Evolutionary conservation across 2,797 vertebrate genomes (phyloP), one percentile per base, ranked within the genome.

Genomic region (Lagorchestes hirsutus): DNA sequence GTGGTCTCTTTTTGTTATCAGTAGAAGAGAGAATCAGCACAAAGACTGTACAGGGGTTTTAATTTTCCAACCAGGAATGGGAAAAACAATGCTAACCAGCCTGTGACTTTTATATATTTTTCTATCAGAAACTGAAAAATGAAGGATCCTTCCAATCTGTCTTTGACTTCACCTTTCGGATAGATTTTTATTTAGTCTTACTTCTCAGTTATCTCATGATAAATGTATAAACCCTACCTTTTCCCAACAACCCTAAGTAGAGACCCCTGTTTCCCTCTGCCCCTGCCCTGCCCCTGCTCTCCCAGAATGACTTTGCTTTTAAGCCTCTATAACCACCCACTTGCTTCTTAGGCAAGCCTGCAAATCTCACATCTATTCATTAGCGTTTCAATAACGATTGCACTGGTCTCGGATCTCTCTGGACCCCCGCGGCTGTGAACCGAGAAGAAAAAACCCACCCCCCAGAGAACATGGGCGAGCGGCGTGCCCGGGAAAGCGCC

Each of bases 221-320:
- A 12, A 29, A 6, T 10, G 40, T 18, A 74, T 3, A 31, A 91
- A 31, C 28, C 31, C 92, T 11, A 40, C 62, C 54, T 4, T 0
- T 9, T 50, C 67, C 57, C 5, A 0, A 0, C 0, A 0, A 31
- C 6, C 46, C 9, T 9, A 1, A 62, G n/a, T 0, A 0, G 0
- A 0, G 40, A 0, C 90, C 12, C 55, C 58, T 46, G 0, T 0
- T 34, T 6, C 0, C 1, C 57, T 55, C 50, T 0, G 67, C 18
- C 16, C 4, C 91, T 10, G n/a, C 0, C 0, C 24, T 2, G 91
- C 4, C 5, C 0, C 4, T 4, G 0, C 5, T 31, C 54, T 28
- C 0, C 1, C 0, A 1, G 52, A 29, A 22, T 0, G 2, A 40
- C 0, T 1, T 22, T 28, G 82, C 50, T 93, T 56, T 52, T 11